Evolutionary conservation across 1,140 invertebrate species (phyloP).

Genomic region (Melanaphis sacchari): DNA sequence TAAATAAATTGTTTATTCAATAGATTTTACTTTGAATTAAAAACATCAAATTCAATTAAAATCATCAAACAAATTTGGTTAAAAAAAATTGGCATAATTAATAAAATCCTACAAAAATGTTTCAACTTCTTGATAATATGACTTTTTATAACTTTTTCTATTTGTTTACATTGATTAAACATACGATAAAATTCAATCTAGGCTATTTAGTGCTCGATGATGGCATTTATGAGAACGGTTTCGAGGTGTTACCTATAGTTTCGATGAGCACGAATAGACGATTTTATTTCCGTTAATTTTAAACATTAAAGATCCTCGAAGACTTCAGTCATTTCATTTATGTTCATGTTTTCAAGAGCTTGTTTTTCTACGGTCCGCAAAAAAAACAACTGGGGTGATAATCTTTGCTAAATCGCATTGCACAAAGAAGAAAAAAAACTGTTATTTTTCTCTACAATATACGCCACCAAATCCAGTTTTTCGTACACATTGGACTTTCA

Average conservation of each 20-base stretch:
- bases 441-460: conserved; percentile 38
- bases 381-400: conserved; percentile 42
- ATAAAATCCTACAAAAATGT: background rate
- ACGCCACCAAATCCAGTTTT: conserved; percentile 46
- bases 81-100: background rate
- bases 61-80: background rate
- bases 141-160: too few species aligned
- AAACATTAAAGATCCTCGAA: background rate
- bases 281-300: conserved; percentile 30
- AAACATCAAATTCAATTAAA: too few species aligned
- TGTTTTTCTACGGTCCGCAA: conserved; percentile 13
- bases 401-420: conserved; percentile 42
- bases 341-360: background rate
- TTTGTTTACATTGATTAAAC: background rate
- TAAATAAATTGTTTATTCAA: background rate
- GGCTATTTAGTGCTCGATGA: background rate
- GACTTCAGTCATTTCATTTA: background rate
- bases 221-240: background rate
- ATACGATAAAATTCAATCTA: background rate
- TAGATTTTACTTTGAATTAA: background rate
- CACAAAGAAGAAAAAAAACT: conserved; percentile 7
- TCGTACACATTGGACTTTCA: conserved; percentile 44
- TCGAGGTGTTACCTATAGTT: background rate
- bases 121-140: background rate
- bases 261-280: background rate